Evolutionary conservation across 1,140 invertebrate species (phyloP).

Genomic region (Coboldia fuscipes): DNA sequence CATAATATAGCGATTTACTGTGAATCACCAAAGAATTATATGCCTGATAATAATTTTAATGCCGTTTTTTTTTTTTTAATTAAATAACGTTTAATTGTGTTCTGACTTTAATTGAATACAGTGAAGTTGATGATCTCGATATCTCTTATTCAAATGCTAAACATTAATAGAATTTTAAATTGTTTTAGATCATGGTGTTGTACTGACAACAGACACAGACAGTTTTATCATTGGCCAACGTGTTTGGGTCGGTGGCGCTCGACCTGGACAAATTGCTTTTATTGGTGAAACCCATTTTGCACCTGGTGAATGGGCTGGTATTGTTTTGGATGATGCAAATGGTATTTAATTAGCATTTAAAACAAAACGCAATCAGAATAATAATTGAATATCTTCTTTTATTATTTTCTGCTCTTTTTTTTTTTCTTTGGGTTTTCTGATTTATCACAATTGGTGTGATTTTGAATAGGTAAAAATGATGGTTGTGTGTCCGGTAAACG

Average conservation of each 20-base stretch:
- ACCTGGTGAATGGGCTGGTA: slow-evolving; percentile 88
- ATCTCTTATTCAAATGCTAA: neutral
- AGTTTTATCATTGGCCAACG: slow-evolving; percentile 89
- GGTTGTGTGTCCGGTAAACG: slow-evolving; percentile 78
- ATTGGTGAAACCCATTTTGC: slow-evolving; percentile 97
- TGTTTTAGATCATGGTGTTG: slow-evolving; percentile 52
- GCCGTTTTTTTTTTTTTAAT: slow-evolving; percentile 1
- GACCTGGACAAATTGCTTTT: slow-evolving; percentile 85
- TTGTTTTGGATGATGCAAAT: slow-evolving; percentile 82
- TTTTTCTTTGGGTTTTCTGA: neutral
- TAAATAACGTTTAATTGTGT: neutral
- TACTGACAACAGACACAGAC: slow-evolving; percentile 75
- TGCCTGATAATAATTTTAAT: neutral
- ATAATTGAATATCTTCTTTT: neutral
- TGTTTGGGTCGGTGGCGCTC: slow-evolving; percentile 90
- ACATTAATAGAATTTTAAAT: neutral
- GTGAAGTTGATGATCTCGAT: neutral
- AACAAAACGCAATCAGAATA: neutral
- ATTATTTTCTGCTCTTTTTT: neutral
- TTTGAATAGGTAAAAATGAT: slow-evolving; percentile 90
- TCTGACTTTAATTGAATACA: neutral
- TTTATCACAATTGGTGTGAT: too few relatives aligned
- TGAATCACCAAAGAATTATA: neutral
- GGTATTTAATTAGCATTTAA: slow-evolving; percentile 44
- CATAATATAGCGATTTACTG: neutral